phyloP scores from a whole-genome alignment of 2,113 vertebrate genomes.

The Xenotilapia leptura region DNA sequence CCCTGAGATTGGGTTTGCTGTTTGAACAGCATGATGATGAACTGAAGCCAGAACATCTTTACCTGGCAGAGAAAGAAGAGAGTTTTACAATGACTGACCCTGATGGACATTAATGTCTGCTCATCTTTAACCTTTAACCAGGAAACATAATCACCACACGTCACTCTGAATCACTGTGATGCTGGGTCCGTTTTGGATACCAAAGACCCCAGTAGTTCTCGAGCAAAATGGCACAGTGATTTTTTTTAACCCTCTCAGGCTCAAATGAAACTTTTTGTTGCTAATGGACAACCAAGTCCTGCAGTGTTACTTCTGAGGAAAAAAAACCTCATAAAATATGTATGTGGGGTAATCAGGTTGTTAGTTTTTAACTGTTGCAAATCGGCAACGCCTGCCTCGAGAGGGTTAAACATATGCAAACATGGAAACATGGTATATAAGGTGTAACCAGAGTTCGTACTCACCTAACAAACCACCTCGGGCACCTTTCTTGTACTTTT shows the following conservation, averaged over 20 bases:
- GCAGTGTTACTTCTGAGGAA: accelerated
- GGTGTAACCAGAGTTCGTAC: background rate
- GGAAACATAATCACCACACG: background rate
- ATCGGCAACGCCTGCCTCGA: accelerated
- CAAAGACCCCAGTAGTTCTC: accelerated
- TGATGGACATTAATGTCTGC: background rate
- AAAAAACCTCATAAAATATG: background rate
- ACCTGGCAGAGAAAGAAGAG: background rate
- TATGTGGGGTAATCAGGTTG: background rate
- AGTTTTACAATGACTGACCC: background rate
- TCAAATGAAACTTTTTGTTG: background rate
- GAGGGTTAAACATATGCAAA: background rate
- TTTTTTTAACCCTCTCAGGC: background rate
- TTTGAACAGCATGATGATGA: background rate
- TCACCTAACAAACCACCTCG: background rate
- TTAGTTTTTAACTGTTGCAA: background rate
- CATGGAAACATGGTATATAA: background rate
- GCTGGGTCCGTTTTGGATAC: background rate
- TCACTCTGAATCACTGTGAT: background rate
- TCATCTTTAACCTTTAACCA: background rate
- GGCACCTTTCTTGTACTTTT: background rate
- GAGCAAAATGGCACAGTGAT: accelerated
- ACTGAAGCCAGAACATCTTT: background rate
- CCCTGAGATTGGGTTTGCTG: accelerated
- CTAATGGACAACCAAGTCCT: accelerated